Base-by-base conservation (phyloP, 1,140 invertebrate genomes). In the Drosophila lacteicornis region DNA sequence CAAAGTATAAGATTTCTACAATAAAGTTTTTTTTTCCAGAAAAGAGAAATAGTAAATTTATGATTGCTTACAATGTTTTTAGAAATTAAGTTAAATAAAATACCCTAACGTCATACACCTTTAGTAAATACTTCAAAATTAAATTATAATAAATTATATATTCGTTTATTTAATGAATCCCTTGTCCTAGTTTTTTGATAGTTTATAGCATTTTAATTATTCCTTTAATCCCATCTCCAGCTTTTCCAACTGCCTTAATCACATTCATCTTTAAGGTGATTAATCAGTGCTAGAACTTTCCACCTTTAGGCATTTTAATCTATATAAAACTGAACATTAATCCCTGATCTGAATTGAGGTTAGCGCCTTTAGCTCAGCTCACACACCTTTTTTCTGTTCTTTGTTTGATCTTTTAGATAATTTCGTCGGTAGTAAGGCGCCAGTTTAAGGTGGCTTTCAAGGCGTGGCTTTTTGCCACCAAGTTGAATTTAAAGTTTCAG, bases 241-340 rank as follows among this genome's bases (percentile, higher is more conserved):
- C 11, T 22, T 55, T 55, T 55, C 12, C 22, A 19, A 13, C 43
- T 47, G 2, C 12, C 42, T 50, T 19, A 40, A 59, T 59, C 1
- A 11, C 0, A 9, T 3, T 19, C 5, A 17, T 30, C 22, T 49
- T 50, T 3, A 12, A 5, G 45, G 27, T 42, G 13, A 76, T 76
- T 30, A 76, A 76, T 76, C 74, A 75, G n/a, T 45, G 15, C 27
- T 25, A 30, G 22, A 57, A 66, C 74, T 76, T 76, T 76, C 71
- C 71, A 76, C 40, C 74, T 53, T 67, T 13, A 33, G 74, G 73
- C 46, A 36, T 51, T 58, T 9, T 19, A 30, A 50, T 43, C 33
- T 13, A 22, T 51, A 49, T 9, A 36, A 63, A 49, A 46, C 17
- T 42, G 3, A 46, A n/a, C 19, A 30, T 36, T 45, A 75, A 56